These are phyloP conservation scores for Dendrocincla tyrannina DNA, from an alignment of 2,797 vertebrate genomes.

Conservation along the genomic window DNA sequence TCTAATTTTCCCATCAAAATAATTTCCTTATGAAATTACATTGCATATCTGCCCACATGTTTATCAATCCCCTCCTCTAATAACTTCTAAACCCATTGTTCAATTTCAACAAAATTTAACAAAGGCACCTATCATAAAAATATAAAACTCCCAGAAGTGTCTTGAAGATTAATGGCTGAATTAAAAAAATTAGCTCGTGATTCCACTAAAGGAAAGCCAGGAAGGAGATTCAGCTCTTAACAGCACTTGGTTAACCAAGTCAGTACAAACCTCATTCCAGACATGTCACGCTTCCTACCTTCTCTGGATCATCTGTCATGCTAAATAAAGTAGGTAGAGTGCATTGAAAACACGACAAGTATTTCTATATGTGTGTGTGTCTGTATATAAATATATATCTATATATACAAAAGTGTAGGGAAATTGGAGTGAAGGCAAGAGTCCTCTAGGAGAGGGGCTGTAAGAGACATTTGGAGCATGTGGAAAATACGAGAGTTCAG, in stretches of 20 bases:
- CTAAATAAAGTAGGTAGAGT: not conserved
- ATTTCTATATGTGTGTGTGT: not conserved
- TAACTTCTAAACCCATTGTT: not conserved
- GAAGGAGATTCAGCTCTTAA: not conserved
- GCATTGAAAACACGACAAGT: not conserved
- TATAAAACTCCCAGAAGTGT: not conserved
- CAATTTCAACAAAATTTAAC: not conserved
- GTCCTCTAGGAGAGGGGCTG: not conserved
- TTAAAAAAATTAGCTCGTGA: not conserved
- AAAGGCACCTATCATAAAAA: not conserved
- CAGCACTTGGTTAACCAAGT: not conserved
- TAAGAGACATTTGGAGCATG: not conserved
- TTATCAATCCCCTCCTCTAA: not conserved
- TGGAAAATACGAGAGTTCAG: not conserved
- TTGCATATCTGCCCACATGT: not conserved
- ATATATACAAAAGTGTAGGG: not conserved
- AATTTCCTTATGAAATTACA: not conserved
- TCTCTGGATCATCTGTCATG: not conserved
- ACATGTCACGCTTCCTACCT: not conserved
- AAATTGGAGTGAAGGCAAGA: not conserved
- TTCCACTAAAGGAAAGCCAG: not conserved
- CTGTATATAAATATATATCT: not conserved
- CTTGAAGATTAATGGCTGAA: not conserved
- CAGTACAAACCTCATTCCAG: not conserved
- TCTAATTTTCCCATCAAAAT: not conserved